Conservation (phyloP, 2,113 vertebrate genomes). For the Acrocephalus arundinaceus region DNA sequence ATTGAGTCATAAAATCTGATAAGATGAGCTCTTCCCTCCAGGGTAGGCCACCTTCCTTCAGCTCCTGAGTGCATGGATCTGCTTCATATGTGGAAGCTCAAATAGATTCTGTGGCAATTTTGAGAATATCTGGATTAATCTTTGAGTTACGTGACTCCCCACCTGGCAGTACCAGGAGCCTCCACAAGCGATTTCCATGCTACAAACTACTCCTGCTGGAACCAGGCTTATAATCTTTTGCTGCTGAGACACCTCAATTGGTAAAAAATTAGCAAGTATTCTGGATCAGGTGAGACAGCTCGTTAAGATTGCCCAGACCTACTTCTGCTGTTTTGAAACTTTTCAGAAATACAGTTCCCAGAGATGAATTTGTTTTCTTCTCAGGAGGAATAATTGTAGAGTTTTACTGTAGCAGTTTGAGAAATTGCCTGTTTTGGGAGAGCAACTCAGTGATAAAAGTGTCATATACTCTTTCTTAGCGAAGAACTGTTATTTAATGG, state of each 20-base stretch:
- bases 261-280: neutral
- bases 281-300: neutral
- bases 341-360: neutral
- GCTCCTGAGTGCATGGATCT: neutral
- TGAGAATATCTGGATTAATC: neutral
- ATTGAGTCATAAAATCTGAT: neutral
- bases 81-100: neutral
- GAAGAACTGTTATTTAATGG: neutral
- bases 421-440: neutral
- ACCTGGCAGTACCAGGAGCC: fast-evolving
- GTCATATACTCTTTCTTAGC: neutral
- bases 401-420: neutral
- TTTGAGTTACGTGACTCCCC: neutral
- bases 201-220: neutral
- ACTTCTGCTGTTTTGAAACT: neutral
- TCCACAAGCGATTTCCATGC: neutral
- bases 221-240: neutral
- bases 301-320: neutral
- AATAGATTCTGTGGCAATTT: neutral
- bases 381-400: neutral
- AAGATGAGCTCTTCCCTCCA: neutral
- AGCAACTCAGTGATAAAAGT: neutral
- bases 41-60: neutral
- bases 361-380: neutral
- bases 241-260: neutral